Evolutionary conservation across 1,140 invertebrate species (phyloP).

Genomic region (Phocides pigmalion): DNA sequence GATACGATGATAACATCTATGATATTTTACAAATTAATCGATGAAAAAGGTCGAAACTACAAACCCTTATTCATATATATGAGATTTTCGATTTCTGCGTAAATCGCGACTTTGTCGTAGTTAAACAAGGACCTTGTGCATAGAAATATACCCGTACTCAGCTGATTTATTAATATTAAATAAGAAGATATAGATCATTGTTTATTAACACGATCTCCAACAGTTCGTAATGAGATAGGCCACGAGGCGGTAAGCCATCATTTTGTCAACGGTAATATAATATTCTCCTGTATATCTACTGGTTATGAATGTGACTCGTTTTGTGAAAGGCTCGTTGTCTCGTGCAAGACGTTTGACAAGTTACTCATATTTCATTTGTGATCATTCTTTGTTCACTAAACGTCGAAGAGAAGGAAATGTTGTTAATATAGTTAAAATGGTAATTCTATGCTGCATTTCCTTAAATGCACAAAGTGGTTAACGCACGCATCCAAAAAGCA

Average conservation of each 20-base stretch:
- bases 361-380: conserved; percentile 23
- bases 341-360: conserved; percentile 3
- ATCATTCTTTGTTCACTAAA: conserved; percentile 21
- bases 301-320: conserved; percentile 16
- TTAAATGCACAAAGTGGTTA: conserved; percentile 12
- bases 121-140: no score
- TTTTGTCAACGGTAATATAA: conserved; percentile 29
- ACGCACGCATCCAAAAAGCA: conserved; percentile 13
- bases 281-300: conserved; percentile 13
- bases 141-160: not conserved
- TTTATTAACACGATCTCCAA: not conserved
- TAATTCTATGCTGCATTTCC: conserved; percentile 9
- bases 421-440: conserved; percentile 1
- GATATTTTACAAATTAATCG: no score
- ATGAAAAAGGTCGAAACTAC: no score
- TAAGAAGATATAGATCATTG: conserved; percentile 3
- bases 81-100: no score
- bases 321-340: conserved; percentile 22
- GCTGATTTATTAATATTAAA: not conserved
- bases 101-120: no score
- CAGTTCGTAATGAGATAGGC: conserved; percentile 3
- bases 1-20: no score
- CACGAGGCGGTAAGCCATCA: conserved; percentile 4
- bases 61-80: no score
- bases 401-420: not conserved